phyloP scores from a whole-genome alignment of 92 coral and sea anemone species.

The Paramuricea clavata region DNA sequence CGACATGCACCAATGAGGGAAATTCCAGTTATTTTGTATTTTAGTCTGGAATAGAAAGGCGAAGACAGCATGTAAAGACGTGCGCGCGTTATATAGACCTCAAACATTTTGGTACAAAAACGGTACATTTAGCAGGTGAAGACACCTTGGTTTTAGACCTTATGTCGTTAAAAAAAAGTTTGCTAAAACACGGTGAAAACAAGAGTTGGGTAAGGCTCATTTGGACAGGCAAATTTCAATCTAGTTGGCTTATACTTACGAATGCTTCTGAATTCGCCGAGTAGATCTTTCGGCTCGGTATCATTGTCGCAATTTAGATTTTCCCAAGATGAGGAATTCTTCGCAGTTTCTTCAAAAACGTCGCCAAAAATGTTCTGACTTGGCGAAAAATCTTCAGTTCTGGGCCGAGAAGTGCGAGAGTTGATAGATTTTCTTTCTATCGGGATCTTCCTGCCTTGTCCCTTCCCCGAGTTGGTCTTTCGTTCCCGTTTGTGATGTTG shows the following conservation, averaged over 20 bases:
- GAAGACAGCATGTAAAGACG: constrained; percentile 1
- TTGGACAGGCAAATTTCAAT: not conserved
- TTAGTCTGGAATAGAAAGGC: not conserved
- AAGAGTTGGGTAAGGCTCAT: not conserved
- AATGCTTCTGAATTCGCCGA: constrained; percentile 27
- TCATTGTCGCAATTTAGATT: constrained; percentile 46
- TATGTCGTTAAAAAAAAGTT: constrained; percentile 2
- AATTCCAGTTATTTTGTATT: not conserved
- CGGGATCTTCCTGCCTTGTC: constrained; percentile 19
- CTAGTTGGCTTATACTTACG: constrained; percentile 22
- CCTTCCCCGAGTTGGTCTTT: constrained; percentile 1
- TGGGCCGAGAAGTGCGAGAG: not conserved
- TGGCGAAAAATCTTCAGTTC: not conserved
- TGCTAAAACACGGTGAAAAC: not conserved
- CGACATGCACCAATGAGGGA: not conserved
- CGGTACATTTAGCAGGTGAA: not conserved
- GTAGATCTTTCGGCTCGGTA: constrained; percentile 30
- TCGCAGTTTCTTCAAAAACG: not conserved
- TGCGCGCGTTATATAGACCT: not conserved
- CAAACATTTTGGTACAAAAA: constrained; percentile 1
- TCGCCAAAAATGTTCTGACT: not conserved
- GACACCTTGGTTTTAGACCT: not conserved
- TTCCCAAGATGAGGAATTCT: constrained; percentile 40
- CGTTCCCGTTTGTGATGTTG: constrained; percentile 79
- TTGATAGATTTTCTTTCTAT: constrained; percentile 16